These are phyloP conservation scores for Canis aureus DNA, from an alignment of 2,113 vertebrate genomes.

Conservation along the genomic window DNA sequence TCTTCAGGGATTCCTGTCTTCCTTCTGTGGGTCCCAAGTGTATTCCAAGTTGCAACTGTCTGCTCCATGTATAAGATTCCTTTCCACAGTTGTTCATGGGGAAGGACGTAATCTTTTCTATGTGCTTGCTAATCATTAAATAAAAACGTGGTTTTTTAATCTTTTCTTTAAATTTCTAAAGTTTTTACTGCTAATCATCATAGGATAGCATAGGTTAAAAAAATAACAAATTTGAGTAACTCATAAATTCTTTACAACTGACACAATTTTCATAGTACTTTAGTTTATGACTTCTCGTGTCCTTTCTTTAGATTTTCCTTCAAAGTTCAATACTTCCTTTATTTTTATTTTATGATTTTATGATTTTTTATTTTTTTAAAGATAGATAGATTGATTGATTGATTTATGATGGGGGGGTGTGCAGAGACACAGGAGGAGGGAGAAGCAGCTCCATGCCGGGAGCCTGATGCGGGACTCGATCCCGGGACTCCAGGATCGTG, in stretches of 20 bases:
- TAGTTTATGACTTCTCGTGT: not conserved
- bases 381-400: no score
- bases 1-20: not conserved
- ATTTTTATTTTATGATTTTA: no score
- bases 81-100: not conserved
- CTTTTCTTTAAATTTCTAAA: not conserved
- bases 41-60: not conserved
- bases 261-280: not conserved
- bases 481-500: no score
- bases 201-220: not conserved
- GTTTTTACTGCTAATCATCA: not conserved
- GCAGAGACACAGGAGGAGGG: no score
- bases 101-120: not conserved
- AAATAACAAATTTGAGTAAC: not conserved
- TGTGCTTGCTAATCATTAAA: not conserved
- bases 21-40: not conserved
- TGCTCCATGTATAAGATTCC: not conserved
- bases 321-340: not conserved
- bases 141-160: not conserved
- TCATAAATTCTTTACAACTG: not conserved
- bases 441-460: no score
- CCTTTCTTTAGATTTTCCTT: slow-evolving; percentile 19
- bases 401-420: no score
- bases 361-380: not conserved
- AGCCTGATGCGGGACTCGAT: no score